Percentiles rank a stretch among this genome's conserved stretches.
Conservation (phyloP, 2,113 vertebrate genomes). For the Strigops habroptila region DNA sequence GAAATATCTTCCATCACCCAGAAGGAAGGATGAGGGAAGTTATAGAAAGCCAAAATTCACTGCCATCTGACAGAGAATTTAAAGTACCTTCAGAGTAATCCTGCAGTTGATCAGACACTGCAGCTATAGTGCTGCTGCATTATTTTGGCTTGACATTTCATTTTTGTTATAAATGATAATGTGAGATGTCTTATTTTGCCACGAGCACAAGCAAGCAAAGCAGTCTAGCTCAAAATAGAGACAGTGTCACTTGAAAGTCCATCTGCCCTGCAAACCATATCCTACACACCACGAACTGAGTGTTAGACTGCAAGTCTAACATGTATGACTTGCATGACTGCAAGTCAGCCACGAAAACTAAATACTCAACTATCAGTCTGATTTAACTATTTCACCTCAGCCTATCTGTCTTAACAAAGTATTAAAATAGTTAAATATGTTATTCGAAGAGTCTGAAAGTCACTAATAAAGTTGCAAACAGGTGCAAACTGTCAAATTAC, state of each 20-base stretch:
- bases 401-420: neutral
- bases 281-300: neutral
- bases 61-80: neutral
- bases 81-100: neutral
- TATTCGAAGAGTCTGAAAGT: conserved; percentile 13
- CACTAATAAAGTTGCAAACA: conserved; percentile 37
- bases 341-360: neutral
- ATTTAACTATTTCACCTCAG: neutral
- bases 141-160: conserved; percentile 3
- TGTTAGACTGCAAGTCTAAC: neutral
- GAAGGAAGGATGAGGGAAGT: neutral
- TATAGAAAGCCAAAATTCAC: neutral
- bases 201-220: conserved; percentile 1
- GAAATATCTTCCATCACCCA: neutral
- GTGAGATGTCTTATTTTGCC: neutral
- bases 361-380: neutral
- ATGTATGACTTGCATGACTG: neutral
- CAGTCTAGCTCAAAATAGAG: neutral
- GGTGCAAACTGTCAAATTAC: conserved; percentile 68
- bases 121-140: neutral
- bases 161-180: neutral
- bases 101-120: neutral
- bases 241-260: neutral
- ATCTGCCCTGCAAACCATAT: neutral
- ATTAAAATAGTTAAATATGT: neutral